Percentiles rank a stretch among this genome's conserved stretches.
Conservation (phyloP, 2,113 vertebrate genomes). For the Eulemur rufifrons region DNA sequence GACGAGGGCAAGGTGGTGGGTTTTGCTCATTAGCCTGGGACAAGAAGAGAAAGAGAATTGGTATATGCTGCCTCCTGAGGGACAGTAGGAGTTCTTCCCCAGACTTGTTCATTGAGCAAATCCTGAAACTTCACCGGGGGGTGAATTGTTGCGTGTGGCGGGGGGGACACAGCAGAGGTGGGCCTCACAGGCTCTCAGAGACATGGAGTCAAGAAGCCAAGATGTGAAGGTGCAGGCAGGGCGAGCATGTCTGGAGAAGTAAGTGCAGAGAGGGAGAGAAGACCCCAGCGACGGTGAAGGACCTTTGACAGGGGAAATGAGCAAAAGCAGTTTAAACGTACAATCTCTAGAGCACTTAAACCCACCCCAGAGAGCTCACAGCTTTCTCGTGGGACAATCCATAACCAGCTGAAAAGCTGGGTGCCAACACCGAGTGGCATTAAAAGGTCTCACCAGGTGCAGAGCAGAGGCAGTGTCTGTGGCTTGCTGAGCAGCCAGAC, state of each 20-base stretch:
- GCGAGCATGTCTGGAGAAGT: not conserved
- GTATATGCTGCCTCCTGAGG: not conserved
- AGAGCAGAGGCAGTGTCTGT: no score
- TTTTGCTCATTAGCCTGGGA: not conserved
- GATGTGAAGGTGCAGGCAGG: not conserved
- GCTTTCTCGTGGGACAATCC: not conserved
- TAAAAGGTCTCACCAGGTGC: not conserved
- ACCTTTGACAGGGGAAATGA: not conserved
- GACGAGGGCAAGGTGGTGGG: not conserved
- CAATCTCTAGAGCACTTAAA: not conserved
- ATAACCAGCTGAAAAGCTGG: not conserved
- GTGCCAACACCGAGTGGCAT: no score
- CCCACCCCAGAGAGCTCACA: not conserved
- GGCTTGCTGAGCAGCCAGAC: not conserved
- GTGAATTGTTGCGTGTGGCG: not conserved
- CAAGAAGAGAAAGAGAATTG: not conserved
- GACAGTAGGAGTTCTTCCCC: not conserved
- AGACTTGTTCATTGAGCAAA: not conserved
- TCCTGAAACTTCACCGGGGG: not conserved
- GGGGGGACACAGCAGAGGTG: not conserved
- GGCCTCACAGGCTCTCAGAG: not conserved
- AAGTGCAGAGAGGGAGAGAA: not conserved
- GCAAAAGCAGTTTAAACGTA: not conserved
- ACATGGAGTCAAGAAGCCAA: not conserved
- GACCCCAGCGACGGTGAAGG: not conserved